phyloP scores from a whole-genome alignment of 64 coral and sea anemone genomes.

The Catalaphyllia jardinei region DNA sequence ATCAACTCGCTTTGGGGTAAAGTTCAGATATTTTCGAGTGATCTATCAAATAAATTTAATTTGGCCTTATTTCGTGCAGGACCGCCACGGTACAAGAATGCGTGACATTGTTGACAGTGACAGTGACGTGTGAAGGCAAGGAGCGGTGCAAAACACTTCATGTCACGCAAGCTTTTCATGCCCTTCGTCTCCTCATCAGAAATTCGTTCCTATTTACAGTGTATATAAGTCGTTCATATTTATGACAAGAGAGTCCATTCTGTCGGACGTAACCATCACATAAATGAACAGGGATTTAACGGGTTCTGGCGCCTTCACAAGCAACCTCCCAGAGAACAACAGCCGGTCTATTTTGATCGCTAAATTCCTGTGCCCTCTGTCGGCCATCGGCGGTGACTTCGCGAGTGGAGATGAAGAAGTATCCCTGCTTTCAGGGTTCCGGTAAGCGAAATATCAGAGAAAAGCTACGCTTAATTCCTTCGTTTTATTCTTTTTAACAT shows the following conservation, averaged over 20 bases:
- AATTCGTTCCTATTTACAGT: conserved; percentile 19
- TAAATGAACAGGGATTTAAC: conserved; percentile 28
- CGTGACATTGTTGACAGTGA: neutral
- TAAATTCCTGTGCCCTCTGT: conserved; percentile 37
- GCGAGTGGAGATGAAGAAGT: conserved; percentile 4
- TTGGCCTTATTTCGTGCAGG: too few species aligned
- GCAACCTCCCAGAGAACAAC: neutral
- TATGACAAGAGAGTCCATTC: neutral
- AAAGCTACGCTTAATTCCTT: neutral
- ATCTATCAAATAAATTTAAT: too few species aligned
- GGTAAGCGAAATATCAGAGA: neutral
- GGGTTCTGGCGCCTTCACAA: neutral
- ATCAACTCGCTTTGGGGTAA: too few species aligned
- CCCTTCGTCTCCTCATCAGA: neutral
- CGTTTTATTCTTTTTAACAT: neutral
- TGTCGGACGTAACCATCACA: neutral
- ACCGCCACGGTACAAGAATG: neutral
- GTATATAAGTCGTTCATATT: conserved; percentile 33
- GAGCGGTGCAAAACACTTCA: too few species aligned
- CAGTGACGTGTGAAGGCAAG: neutral
- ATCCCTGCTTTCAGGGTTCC: conserved; percentile 12
- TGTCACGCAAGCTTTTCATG: neutral
- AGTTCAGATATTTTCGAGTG: too few species aligned
- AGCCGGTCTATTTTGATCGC: conserved; percentile 16
- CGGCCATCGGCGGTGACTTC: conserved; percentile 28